A percentile compares a stretch with the other conserved stretches of the same genome.
Evolutionary conservation across 2,888 invertebrate genomes (phyloP).

Genomic region (Palloptera scutellata): DNA sequence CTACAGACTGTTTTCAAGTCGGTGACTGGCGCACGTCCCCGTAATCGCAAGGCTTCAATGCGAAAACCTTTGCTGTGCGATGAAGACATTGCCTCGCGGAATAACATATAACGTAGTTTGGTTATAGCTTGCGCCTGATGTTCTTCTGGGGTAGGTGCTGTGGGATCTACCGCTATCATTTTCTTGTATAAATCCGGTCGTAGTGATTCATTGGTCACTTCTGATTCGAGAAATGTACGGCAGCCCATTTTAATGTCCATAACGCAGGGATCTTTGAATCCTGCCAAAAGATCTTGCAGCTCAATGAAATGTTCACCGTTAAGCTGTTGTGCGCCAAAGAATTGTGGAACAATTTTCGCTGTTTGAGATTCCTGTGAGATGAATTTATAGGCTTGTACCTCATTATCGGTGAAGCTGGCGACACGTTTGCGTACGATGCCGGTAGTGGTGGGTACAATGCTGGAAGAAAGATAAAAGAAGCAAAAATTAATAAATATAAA

Average conservation of each 20-base stretch:
- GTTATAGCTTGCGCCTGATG: slow-evolving; percentile 84
- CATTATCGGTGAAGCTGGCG: slow-evolving; percentile 75
- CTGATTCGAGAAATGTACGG: slow-evolving; percentile 93
- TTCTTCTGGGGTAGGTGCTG: slow-evolving; percentile 86
- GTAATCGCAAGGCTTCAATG: slow-evolving; percentile 92
- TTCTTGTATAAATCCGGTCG: slow-evolving; percentile 92
- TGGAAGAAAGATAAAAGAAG: slow-evolving; percentile 54
- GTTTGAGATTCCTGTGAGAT: slow-evolving; percentile 75
- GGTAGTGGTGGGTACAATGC: slow-evolving; percentile 90
- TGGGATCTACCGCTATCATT: slow-evolving; percentile 91
- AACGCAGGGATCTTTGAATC: slow-evolving; percentile 90
- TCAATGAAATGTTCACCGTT: slow-evolving; percentile 89
- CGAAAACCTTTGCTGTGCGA: slow-evolving; percentile 93
- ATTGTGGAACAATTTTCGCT: slow-evolving; percentile 75
- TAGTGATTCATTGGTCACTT: slow-evolving; percentile 87
- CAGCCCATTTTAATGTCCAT: slow-evolving; percentile 99
- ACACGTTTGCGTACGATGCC: slow-evolving; percentile 94
- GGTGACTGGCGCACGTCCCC: slow-evolving; percentile 82
- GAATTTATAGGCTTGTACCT: slow-evolving; percentile 80
- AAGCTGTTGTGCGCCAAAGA: slow-evolving; percentile 79
- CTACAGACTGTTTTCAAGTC: slow-evolving; percentile 89
- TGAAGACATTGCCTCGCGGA: slow-evolving; percentile 92
- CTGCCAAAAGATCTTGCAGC: slow-evolving; percentile 90
- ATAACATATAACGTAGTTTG: slow-evolving; percentile 96
- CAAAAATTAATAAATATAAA: not conserved